Evolutionary conservation across 2,113 vertebrate genomes (phyloP), one percentile per base, ranked within the genome.

Genomic region (Lanius ludovicianus): DNA sequence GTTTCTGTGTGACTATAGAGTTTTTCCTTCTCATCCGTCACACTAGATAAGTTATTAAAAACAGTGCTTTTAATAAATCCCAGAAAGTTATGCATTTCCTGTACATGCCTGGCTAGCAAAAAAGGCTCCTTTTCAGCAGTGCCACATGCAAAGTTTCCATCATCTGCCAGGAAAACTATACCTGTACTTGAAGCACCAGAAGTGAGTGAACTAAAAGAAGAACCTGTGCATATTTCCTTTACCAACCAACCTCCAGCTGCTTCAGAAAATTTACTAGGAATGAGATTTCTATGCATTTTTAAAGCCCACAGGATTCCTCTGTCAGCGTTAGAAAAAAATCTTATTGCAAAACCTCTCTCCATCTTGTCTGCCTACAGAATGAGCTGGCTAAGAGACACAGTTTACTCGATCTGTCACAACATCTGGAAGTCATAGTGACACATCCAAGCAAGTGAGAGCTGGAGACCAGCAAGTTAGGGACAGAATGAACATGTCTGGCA

Each of bases 351-450:
- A 97, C 17, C 27, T 22, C n/a, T 89, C 60, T 78, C 80, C 65
- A 78, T 93, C 76, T 95, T 89, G 80, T 84, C 80, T 95, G 96
- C 68, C 76, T 94, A 84, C 90, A 93, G 82, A 90, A 82, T 62
- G 59, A 90, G 56, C 95, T 94, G 90, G 93, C 92, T 50, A 68
- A 64, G 37, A 92, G 87, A 90, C 2, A 1, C 1, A 2, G 44
- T 59, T 90, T 77, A 33, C 59, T 95, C 35, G 44, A 69, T 84
- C 63, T 94, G 88, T 94, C 4, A 5, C 85, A 95, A 93, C 96
- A 96, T 96, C 92, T 96, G 96, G 90, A 97, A 96, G 49, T 90
- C 88, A 92, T 92, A 95, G 53, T 89, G 90, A 84, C 76, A 87
- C 57, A 93, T 96, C 37, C 69, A 90, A 68, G 88, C 41, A 90